These are phyloP conservation scores for Dynastes maya DNA, from an alignment of 2,888 invertebrate species.

Conservation along the genomic window DNA sequence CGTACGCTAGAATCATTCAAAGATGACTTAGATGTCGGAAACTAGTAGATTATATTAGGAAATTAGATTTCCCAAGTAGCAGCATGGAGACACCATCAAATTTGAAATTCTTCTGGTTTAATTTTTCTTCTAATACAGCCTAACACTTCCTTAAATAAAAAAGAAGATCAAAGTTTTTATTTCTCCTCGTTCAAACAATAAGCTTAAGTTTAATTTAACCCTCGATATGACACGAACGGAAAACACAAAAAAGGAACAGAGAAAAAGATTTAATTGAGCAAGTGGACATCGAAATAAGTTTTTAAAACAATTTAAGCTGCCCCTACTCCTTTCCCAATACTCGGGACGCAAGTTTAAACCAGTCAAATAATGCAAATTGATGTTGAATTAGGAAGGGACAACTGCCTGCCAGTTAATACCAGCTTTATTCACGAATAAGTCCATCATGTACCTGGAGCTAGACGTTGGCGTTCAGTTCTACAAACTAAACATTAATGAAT, in stretches of 20 bases:
- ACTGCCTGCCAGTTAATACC: conserved; percentile 57
- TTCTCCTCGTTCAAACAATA: neutral
- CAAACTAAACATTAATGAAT: conserved; percentile 60
- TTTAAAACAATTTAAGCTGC: conserved; percentile 49
- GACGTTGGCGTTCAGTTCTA: conserved; percentile 57
- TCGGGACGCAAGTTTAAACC: conserved; percentile 50
- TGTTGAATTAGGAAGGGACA: conserved; percentile 50
- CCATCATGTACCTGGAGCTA: conserved; percentile 56
- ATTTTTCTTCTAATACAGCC: too few species aligned
- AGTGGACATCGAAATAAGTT: conserved; percentile 52
- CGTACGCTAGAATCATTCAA: conserved; percentile 5
- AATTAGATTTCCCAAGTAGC: too few species aligned
- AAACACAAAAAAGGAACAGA: conserved; percentile 8
- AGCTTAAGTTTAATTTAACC: neutral
- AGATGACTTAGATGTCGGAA: neutral
- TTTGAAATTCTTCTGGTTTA: too few species aligned
- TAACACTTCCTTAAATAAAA: too few species aligned
- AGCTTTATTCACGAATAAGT: conserved; percentile 57
- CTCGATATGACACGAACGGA: neutral
- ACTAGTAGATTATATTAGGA: too few species aligned
- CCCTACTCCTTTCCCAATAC: conserved; percentile 46
- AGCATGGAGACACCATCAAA: too few species aligned
- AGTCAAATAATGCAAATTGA: conserved; percentile 53
- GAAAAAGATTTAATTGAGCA: conserved; percentile 50
- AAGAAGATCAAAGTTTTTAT: too few species aligned